Conservation (phyloP, 2,113 vertebrate genomes). For the Psittacus erithacus region DNA sequence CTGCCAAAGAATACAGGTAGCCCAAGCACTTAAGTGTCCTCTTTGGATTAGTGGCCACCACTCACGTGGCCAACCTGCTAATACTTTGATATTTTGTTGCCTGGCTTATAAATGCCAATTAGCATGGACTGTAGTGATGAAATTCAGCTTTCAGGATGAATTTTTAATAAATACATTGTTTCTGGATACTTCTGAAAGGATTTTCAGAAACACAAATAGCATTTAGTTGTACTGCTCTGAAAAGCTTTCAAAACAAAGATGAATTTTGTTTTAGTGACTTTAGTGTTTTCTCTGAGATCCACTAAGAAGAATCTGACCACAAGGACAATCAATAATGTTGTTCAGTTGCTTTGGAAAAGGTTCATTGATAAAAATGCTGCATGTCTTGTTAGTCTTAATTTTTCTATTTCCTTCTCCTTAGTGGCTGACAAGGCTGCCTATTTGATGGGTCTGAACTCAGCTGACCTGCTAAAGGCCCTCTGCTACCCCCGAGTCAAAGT, state of each 20-base stretch:
- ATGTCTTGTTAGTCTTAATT: not conserved
- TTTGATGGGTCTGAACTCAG: conserved; percentile 48
- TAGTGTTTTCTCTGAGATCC: not conserved
- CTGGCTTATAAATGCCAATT: conserved; percentile 46
- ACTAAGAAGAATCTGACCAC: not conserved
- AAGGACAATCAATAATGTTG: not conserved
- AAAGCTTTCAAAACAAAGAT: not conserved
- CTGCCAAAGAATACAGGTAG: not conserved
- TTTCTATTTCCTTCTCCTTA: conserved; percentile 7
- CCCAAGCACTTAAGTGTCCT: not conserved
- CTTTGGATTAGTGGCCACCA: not conserved
- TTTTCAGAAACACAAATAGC: not conserved
- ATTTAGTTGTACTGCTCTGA: not conserved
- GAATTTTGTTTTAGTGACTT: not conserved
- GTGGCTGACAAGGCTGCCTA: conserved; percentile 83
- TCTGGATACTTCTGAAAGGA: not conserved
- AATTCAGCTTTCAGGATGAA: not conserved
- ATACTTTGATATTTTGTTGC: not conserved
- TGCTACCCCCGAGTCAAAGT: conserved; percentile 45
- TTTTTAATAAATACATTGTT: not conserved
- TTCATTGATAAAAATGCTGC: not conserved
- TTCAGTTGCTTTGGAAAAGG: not conserved
- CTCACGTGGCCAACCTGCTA: not conserved
- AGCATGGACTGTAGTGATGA: conserved; percentile 66
- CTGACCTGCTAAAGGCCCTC: conserved; percentile 31